Percentiles rank a stretch among this genome's conserved stretches.
phyloP scores from a whole-genome alignment of 2,888 invertebrate genomes.

The Eudemis profundana region DNA sequence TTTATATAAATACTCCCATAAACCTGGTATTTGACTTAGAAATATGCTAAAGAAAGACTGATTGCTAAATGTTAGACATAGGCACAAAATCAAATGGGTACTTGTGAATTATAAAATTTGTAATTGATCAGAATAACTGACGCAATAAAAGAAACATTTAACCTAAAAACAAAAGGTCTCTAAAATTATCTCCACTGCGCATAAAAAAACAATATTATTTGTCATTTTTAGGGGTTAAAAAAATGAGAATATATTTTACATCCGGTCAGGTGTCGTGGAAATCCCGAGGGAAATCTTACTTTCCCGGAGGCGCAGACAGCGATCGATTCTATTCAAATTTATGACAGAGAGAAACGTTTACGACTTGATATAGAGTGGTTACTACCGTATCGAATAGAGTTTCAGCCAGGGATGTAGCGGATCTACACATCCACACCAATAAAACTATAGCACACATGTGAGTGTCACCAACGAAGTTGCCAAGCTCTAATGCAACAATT shows the following conservation, averaged over 20 bases:
- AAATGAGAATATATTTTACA: conserved; percentile 82
- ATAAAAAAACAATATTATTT: conserved; percentile 41
- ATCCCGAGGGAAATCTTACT: conserved; percentile 84
- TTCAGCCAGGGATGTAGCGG: too few species aligned
- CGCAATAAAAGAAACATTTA: not conserved
- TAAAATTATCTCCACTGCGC: conserved; percentile 4
- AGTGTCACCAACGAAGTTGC: too few species aligned
- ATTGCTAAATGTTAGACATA: not conserved
- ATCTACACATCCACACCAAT: too few species aligned
- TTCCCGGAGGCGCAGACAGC: conserved; percentile 84
- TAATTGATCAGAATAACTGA: not conserved
- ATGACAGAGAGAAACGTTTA: conserved; percentile 81
- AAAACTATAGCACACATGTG: too few species aligned
- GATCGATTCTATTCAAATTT: conserved; percentile 86
- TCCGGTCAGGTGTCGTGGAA: conserved; percentile 83
- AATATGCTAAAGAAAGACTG: not conserved
- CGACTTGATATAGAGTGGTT: conserved; percentile 61
- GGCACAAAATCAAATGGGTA: not conserved
- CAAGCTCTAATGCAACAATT: too few species aligned
- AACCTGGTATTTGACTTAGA: not conserved
- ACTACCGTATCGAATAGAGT: too few species aligned
- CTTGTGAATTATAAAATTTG: not conserved
- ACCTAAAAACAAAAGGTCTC: not conserved
- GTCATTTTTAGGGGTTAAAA: conserved; percentile 66
- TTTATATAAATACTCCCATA: conserved; percentile 2